These are phyloP conservation scores for Conger conger DNA, from an alignment of 2,113 vertebrate species.

Conservation along the genomic window DNA sequence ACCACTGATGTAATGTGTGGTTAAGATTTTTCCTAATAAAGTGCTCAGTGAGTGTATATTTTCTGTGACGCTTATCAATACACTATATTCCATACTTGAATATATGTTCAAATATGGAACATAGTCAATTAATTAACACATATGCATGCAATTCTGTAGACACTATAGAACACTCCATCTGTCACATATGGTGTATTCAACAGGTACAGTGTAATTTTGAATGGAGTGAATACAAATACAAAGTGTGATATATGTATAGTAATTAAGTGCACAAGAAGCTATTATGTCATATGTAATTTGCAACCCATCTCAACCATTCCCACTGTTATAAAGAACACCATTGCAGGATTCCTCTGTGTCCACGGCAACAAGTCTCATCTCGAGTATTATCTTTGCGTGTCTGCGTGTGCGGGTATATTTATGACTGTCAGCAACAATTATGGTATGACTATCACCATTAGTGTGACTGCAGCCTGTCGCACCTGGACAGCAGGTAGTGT, in stretches of 20 bases:
- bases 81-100: background rate
- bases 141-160: background rate
- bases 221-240: background rate
- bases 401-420: background rate
- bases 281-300: background rate
- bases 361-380: slow-evolving; percentile 35
- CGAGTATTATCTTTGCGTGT: slow-evolving; percentile 20
- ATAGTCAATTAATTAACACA: background rate
- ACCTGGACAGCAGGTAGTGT: background rate
- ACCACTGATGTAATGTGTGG: no score
- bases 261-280: background rate
- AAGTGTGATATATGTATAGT: background rate
- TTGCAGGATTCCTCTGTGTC: background rate
- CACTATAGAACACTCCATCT: no score
- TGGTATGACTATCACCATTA: slow-evolving; percentile 15
- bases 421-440: background rate
- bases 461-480: slow-evolving; percentile 6
- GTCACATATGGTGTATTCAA: background rate
- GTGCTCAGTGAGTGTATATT: background rate
- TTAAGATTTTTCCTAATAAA: no score
- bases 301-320: background rate
- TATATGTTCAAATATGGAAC: background rate
- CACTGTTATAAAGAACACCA: background rate
- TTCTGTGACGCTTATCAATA: background rate
- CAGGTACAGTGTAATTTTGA: background rate